Evolutionary conservation across 1,140 invertebrate species (phyloP), one percentile per base, ranked within the genome.

Genomic region (Dysdera silvatica): DNA sequence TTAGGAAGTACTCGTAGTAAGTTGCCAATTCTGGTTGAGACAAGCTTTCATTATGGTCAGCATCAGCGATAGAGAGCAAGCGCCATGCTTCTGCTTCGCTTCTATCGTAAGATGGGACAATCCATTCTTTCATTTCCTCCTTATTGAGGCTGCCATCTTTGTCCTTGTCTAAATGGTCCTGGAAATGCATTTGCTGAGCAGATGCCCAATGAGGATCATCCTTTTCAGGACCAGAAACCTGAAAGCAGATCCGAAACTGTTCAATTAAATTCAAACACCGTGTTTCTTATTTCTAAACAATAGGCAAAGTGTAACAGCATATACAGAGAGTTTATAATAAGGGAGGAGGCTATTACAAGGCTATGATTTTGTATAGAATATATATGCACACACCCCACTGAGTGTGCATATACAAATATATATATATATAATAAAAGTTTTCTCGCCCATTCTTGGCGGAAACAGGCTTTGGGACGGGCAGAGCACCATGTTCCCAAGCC

Each of bases 1-100:
- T 95, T 0, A 98, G 93, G 77, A 98, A 99, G 3, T 96, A 79
- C 75, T 99, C 95, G 74, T 98, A 97, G 74, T 97, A 96, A 40
- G 87, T 85, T 0, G 98, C 75, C 48, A 99, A 87, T 79, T 99
- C 96, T 2, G 86, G 83, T 75, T 91, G 91, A 7, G 87, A 90
- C 6, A 99, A 79, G 73, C 88, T 85, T 65, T 90, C 85, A 78
- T 99, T 95, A 3, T 86, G 84, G 78, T 99, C 86, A 0, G 79
- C 74, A 77, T 99, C 96, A 1, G 94, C 89, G 73, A 95, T 89
- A 72, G 88, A 89, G 61, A 99, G 86, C n/a, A 99, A 80, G 79
- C 99, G 95, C 61, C 87, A 83, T 0, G 95, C 87, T 79, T 99
- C 96, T 0, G 91, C 92, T 69, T 93, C 88, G 10, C 93, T 89